Evolutionary conservation across 1,140 invertebrate species (phyloP).

Genomic region (Lucilia cuprina): DNA sequence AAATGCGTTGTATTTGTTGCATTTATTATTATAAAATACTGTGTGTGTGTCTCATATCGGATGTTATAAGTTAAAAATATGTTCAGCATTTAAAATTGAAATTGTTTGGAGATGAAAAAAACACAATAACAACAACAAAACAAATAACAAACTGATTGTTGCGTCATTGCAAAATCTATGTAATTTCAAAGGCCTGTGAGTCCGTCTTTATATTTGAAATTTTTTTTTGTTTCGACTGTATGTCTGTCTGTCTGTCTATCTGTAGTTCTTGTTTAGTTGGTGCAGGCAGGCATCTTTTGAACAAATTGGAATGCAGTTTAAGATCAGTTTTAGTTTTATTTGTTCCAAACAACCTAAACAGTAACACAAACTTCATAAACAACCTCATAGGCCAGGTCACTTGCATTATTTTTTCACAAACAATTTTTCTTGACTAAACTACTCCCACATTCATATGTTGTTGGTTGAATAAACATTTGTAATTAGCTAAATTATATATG

Average conservation of each 20-base stretch:
- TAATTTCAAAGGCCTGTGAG: not conserved
- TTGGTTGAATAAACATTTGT: too few species aligned
- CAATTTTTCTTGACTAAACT: not conserved
- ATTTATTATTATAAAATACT: not conserved
- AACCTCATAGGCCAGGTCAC: constrained; percentile 5
- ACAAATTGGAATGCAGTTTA: constrained; percentile 24
- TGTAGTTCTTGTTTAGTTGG: not conserved
- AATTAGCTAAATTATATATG: too few species aligned
- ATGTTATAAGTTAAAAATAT: constrained; percentile 16
- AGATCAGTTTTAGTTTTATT: not conserved
- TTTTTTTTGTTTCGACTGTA: not conserved
- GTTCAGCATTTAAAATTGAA: constrained; percentile 21
- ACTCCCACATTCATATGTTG: not conserved
- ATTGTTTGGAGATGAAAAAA: constrained; percentile 8
- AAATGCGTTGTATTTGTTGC: constrained; percentile 19
- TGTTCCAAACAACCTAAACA: not conserved
- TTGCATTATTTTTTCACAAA: not conserved
- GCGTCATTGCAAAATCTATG: constrained; percentile 1
- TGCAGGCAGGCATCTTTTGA: not conserved
- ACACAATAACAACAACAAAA: not conserved
- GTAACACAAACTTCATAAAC: not conserved
- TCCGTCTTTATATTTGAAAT: not conserved
- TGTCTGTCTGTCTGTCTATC: not conserved
- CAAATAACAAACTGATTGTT: not conserved
- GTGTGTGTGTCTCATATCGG: constrained; percentile 20